Conservation (phyloP, 2,888 invertebrate species). For the Mythimna lalbum region DNA sequence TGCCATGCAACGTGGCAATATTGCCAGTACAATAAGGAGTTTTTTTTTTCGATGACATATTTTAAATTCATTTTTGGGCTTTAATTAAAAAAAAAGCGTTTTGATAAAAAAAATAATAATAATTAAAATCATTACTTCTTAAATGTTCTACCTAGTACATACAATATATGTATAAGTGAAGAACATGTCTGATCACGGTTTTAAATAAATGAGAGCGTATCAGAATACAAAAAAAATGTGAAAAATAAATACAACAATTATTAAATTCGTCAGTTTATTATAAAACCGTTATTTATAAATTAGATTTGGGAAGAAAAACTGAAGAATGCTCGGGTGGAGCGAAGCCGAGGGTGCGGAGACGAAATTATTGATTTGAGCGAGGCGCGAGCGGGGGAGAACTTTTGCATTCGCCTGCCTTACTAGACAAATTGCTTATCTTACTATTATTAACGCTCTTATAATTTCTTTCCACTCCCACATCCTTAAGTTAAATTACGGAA, state of each 20-base stretch:
- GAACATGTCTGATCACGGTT: too few relatives aligned
- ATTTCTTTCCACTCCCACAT: conserved; percentile 30
- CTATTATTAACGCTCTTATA: conserved; percentile 67
- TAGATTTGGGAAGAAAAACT: conserved; percentile 52
- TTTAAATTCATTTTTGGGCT: too few relatives aligned
- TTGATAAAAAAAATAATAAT: neutral
- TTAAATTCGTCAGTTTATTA: conserved; percentile 12
- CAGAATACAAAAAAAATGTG: too few relatives aligned
- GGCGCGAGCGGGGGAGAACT: conserved; percentile 76
- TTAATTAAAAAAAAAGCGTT: too few relatives aligned
- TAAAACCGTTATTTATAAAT: conserved; percentile 41
- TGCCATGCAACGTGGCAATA: too few relatives aligned
- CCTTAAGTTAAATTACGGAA: conserved; percentile 37
- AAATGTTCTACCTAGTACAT: too few relatives aligned
- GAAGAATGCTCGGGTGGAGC: conserved; percentile 45
- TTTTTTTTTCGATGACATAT: too few relatives aligned
- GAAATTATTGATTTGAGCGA: conserved; percentile 87
- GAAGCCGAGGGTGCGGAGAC: conserved; percentile 74
- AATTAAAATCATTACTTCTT: neutral
- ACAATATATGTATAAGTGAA: neutral
- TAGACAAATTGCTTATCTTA: conserved; percentile 78
- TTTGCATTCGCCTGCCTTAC: conserved; percentile 81
- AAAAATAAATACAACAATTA: neutral
- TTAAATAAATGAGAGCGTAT: neutral
- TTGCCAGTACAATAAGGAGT: too few relatives aligned